These are phyloP conservation scores for Leucoraja ocellata DNA, from an alignment of 2,797 vertebrate species.

Conservation along the genomic window DNA sequence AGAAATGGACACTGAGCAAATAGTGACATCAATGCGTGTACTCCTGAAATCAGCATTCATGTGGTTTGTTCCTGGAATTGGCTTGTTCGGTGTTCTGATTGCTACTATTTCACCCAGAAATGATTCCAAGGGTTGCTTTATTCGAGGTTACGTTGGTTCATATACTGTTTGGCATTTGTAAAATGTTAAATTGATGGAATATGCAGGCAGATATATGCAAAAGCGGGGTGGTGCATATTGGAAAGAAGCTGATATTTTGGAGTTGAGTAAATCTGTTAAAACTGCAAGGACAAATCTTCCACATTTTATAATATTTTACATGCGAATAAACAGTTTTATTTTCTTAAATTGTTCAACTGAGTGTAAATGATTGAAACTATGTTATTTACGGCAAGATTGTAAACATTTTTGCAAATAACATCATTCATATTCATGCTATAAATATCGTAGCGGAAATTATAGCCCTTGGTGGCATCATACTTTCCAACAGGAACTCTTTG, in stretches of 20 bases:
- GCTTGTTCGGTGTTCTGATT: too few relatives aligned
- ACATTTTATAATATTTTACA: background rate
- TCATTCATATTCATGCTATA: background rate
- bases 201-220: background rate
- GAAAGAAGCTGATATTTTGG: background rate
- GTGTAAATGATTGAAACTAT: background rate
- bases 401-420: background rate
- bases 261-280: background rate
- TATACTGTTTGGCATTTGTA: too few relatives aligned
- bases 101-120: too few relatives aligned
- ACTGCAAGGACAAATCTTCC: background rate
- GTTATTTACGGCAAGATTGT: background rate
- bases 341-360: background rate
- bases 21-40: too few relatives aligned
- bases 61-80: too few relatives aligned
- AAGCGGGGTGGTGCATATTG: background rate
- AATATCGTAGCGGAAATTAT: background rate
- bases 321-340: background rate
- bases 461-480: slow-evolving; percentile 16
- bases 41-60: too few relatives aligned
- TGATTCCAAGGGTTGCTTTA: too few relatives aligned
- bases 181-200: too few relatives aligned
- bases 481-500: background rate
- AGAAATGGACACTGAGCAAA: too few relatives aligned
- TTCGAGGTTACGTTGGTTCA: too few relatives aligned